These are phyloP conservation scores for Aurelia aurita DNA, from an alignment of 30 jellyfish, hydroid and myxozoan genomes.

Conservation along the genomic window DNA sequence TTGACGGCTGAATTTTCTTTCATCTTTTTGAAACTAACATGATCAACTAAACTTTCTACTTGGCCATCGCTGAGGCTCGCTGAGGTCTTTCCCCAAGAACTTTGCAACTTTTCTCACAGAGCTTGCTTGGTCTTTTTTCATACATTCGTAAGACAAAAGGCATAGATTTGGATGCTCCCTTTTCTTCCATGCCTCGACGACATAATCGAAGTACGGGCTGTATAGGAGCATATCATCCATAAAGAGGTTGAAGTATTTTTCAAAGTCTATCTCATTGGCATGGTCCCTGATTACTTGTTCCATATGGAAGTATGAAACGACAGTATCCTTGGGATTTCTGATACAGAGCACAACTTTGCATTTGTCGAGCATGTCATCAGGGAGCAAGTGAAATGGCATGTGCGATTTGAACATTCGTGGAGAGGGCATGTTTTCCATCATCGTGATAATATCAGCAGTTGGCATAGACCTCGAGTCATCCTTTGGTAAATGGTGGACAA, in stretches of 20 bases:
- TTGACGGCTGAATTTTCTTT: background rate
- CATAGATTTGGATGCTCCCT: constrained; percentile 56
- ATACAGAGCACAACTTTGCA: constrained; percentile 44
- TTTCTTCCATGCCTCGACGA: constrained; percentile 42
- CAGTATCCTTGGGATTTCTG: constrained; percentile 59
- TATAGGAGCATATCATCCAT: constrained; percentile 32
- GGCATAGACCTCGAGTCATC: background rate
- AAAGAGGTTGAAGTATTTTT: constrained; percentile 32
- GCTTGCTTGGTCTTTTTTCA: constrained; percentile 26
- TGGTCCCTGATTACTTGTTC: constrained; percentile 11
- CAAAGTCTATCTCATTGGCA: constrained; percentile 14
- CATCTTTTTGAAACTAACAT: constrained; percentile 33
- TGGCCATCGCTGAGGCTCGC: constrained; percentile 6
- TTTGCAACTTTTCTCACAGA: too few species aligned
- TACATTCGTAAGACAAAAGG: constrained; percentile 28
- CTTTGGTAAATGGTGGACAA: background rate
- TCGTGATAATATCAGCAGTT: background rate
- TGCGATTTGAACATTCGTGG: constrained; percentile 39
- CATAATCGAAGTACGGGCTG: constrained; percentile 45
- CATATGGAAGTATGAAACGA: constrained; percentile 32
- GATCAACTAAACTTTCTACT: constrained; percentile 26
- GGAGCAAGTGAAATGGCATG: constrained; percentile 11
- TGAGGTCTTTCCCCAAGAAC: background rate
- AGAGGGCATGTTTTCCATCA: constrained; percentile 10
- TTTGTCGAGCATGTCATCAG: constrained; percentile 30